Base-by-base conservation (phyloP, 2,797 vertebrate species). In the Pteronotus mesoamericanus region DNA sequence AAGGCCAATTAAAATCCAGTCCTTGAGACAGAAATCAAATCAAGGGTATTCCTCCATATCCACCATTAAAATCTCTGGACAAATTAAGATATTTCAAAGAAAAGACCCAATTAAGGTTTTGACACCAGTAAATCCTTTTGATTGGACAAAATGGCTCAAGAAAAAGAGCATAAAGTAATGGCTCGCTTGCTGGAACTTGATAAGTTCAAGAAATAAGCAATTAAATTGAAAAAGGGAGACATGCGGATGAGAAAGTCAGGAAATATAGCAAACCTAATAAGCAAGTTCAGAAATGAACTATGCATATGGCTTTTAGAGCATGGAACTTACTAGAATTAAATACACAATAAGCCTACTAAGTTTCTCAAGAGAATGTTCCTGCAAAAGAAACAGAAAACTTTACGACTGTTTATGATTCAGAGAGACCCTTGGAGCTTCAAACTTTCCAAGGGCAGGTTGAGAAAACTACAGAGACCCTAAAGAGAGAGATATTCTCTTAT, bases 21-120 rank as follows among this genome's bases (percentile, higher is more conserved):
- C 82, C 77, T 82, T 91, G 34, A 86, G 46, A 72, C 72, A 95
- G 74, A 94, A 96, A 93, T 82, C 34, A 90, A 91, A 94, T 87
- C 89, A 95, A 92, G 46, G 71, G 29, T 93, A 84, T 71, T 48
- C 15, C 11, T 74, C 19, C 42, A 93, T 78, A 83, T 51, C 18
- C 61, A 82, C 34, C 77, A 85, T 91, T 92, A 88, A 88, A 95
- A 86, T 78, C 85, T 90, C 46, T 44, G 51, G 80, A 93, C 44
- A 92, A 95, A 97, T 96, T 86, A 96, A 87, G 77, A 72, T 84
- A 19, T 95, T 93, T 78, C 86, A 91, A 86, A 71, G 66, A 85
- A 44, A 89, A 95, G 18, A 64, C 29, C 78, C 86, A 94, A 82
- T 94, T 96, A 91, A 95, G 44, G 34, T 48, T 82, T 77, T 84